phyloP scores from a whole-genome alignment of 2,888 invertebrate species.

The Tridacna gigas region DNA sequence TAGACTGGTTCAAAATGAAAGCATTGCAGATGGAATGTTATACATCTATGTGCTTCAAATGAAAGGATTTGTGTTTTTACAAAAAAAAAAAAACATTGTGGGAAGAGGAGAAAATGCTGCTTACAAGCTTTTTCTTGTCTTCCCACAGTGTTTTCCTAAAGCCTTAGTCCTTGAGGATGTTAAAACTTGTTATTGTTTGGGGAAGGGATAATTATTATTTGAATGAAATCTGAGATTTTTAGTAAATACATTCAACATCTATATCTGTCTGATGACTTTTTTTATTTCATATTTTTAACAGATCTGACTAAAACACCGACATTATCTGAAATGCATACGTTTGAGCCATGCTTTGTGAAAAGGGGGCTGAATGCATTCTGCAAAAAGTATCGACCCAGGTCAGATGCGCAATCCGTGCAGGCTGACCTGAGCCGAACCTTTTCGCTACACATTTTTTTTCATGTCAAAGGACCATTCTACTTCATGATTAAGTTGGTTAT shows the following conservation, averaged over 20 bases:
- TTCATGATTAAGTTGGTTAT: no score
- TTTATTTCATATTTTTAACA: background rate
- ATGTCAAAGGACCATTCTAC: no score
- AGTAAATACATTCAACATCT: constrained; percentile 27
- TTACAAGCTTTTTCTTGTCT: background rate
- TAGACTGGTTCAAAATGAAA: no score
- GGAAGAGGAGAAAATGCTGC: background rate
- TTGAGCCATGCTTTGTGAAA: no score
- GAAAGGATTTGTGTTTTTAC: background rate
- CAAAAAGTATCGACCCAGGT: no score
- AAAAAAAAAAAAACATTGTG: background rate
- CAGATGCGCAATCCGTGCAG: no score
- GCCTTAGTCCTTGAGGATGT: background rate
- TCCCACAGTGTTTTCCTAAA: background rate
- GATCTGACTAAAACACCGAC: no score
- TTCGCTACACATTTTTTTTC: no score
- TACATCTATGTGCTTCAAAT: background rate
- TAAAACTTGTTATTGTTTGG: background rate
- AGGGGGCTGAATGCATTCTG: no score
- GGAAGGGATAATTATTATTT: background rate
- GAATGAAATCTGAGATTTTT: constrained; percentile 24
- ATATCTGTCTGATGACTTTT: background rate
- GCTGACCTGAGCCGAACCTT: no score
- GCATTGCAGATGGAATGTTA: no score
- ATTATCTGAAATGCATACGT: no score